Percentiles rank a stretch among this genome's conserved stretches.
Evolutionary conservation across 2,888 invertebrate genomes (phyloP).

Genomic region (Tenthredo scrophulariae): DNA sequence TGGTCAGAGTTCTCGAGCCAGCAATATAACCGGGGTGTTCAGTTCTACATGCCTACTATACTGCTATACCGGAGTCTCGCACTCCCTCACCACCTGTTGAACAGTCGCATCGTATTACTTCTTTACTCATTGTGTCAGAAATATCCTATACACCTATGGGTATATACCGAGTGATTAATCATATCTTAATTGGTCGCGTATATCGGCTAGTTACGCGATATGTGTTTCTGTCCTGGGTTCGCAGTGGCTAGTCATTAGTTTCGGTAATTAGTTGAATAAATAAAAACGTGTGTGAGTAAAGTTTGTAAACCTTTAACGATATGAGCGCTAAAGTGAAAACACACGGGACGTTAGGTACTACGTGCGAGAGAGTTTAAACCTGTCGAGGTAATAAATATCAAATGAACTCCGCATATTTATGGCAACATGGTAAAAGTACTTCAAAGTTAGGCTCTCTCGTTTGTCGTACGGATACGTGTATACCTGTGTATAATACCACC

Average conservation of each 20-base stretch:
- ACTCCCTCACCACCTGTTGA: constrained; percentile 43
- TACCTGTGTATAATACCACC: too few relatives aligned
- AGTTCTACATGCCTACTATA: neutral
- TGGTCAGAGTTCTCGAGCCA: constrained; percentile 17
- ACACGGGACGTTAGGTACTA: too few relatives aligned
- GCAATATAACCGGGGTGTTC: neutral
- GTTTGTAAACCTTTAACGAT: too few relatives aligned
- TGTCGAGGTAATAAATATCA: constrained; percentile 29
- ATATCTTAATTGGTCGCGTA: too few relatives aligned
- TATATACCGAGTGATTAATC: neutral
- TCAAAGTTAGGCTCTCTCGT: neutral
- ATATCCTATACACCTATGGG: neutral
- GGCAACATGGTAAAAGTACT: constrained; percentile 29
- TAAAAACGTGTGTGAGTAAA: too few relatives aligned
- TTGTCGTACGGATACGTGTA: neutral
- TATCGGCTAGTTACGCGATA: too few relatives aligned
- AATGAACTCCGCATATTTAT: constrained; percentile 33
- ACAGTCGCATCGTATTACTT: constrained; percentile 33
- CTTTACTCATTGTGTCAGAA: neutral
- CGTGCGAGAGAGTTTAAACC: constrained; percentile 38
- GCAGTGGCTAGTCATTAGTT: neutral
- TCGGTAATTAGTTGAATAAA: neutral
- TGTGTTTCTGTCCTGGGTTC: too few relatives aligned
- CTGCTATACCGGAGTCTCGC: neutral
- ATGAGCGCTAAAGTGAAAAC: neutral